Base-by-base conservation (phyloP, 1,140 invertebrate genomes). In the Mercenaria mercenaria region DNA sequence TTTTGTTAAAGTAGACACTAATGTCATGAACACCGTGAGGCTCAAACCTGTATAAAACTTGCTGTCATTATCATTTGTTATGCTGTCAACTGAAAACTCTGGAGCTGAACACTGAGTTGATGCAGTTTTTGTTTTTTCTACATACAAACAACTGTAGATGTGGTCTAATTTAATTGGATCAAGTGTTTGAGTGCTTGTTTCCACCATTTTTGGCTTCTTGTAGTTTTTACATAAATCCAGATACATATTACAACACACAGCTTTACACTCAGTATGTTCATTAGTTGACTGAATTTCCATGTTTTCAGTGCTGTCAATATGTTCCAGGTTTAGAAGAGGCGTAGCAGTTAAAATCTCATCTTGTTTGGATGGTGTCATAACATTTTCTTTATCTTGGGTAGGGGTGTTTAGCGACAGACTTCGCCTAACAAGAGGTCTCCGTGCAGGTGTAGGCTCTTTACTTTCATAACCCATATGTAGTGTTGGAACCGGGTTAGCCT, bases 1-100 rank as follows among this genome's bases (percentile, higher is more conserved):
- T 10, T n/a, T 10, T 3, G 64, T 8, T 3, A 85, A 23, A 6
- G 67, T 74, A 3, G 26, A 32, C 15, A 85, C 23, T 11, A 85
- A 56, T 37, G 64, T 74, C 64, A 85, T 26, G 34, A 85, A 85
- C 43, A 85, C 67, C 32, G 83, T 6, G 0, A 85, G 29, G 41
- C 41, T 72, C 6, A 85, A 32, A 52, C 83, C 83, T 56, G 83
- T 85, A 39, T 74, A 85, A 52, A 85, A 85, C 18, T 23, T 6
- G 10, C 11, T 2, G 10, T 85, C 64, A 20, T 1, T 37, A 32
- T 85, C 83, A 15, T 34, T 85, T 34, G 1, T 47, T 23, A 85
- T 85, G 64, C 29, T 56, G 4, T 74, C 83, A 1, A 56, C 64
- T 11, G 15, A 1, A 85, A 85, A 85, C 43, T 50, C 83, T 39